Conservation (phyloP, 53 echinoderm and acorn worm species). For the Luidia sarsii region DNA sequence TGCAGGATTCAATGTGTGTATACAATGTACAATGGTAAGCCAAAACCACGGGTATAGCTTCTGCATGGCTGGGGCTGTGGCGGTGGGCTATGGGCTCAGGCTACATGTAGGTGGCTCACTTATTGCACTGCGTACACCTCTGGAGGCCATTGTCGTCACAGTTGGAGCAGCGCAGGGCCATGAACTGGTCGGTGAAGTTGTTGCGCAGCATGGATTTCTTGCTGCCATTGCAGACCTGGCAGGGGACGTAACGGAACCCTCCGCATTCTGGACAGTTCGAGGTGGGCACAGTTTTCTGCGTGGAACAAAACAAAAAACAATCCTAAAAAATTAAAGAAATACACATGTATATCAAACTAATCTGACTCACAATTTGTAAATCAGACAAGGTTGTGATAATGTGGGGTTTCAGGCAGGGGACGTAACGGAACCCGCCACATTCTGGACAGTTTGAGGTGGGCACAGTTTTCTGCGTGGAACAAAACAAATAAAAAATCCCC, state of each 20-base stretch:
- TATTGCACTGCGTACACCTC: constrained; percentile 80
- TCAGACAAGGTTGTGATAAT: too few relatives aligned
- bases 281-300: constrained; percentile 79
- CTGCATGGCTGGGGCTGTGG: too few relatives aligned
- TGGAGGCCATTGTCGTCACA: constrained; percentile 95
- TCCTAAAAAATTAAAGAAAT: not conserved
- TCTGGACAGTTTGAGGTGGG: constrained; percentile 68
- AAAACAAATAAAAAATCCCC: too few relatives aligned
- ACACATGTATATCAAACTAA: not conserved
- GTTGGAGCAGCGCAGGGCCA: constrained; percentile 78
- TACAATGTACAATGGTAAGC: too few relatives aligned
- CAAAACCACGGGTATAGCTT: too few relatives aligned
- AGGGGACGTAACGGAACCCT: constrained; percentile 82
- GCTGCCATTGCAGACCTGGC: constrained; percentile 84
- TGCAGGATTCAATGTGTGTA: too few relatives aligned
- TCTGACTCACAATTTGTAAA: too few relatives aligned
- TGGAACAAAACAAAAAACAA: constrained; percentile 7
- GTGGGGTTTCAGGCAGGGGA: too few relatives aligned
- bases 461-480: constrained; percentile 70
- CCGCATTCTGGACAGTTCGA: constrained; percentile 79
- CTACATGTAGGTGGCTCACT: too few relatives aligned
- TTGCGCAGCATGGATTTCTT: constrained; percentile 90
- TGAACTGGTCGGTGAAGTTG: constrained; percentile 87
- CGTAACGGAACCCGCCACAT: constrained; percentile 89
- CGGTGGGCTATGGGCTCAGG: too few relatives aligned